Base-by-base conservation (phyloP, 2,888 invertebrate genomes). In the Eristalinus aeneus region DNA sequence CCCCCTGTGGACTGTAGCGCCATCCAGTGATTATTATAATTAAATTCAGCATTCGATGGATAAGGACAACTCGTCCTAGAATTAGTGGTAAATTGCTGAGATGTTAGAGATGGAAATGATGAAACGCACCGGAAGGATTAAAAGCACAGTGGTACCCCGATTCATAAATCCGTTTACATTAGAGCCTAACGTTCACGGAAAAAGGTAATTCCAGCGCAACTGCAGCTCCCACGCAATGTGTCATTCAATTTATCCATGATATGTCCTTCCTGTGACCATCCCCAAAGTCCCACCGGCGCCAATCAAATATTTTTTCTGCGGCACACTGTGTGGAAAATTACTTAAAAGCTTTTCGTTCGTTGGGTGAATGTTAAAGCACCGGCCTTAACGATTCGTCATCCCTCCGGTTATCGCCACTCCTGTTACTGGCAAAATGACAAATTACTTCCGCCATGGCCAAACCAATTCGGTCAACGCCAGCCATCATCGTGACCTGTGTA, bases 391-490 rank as follows among this genome's bases (percentile, higher is more conserved):
- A 60, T 53, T 23, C 65, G n/a, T 6, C 68, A 32, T 39, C 58
- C 53, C 53, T 32, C 32, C 61, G 64, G 61, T 74, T 79, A 79
- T 79, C 78, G 71, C 74, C 74, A 84, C 75, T 71, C 79, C 84
- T 65, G n/a, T 31, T 69, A 75, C 78, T 83, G 64, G 78, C 58
- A 83, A 83, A 74, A 84, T 84, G 84, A 84, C 84, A 84, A 84
- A 84, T 84, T 84, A 79, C 84, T 74, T 79, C 75, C 79, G 74
- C 84, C 34, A 79, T 71, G 74, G 68, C 74, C 68, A 83, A 78
- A 60, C 69, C 79, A 69, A 64, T 68, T 73, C 32, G 69, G 64
- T 58, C 64, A 69, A 27, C 58, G 60, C 64, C 83, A 58, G 58
- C 12, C 53, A 56, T 27, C 27, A 22, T 36, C 10, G 65, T 39